Percentiles rank a stretch among this genome's conserved stretches.
Conservation (phyloP, 2,888 invertebrate genomes). For the Hyposoter didymator region DNA sequence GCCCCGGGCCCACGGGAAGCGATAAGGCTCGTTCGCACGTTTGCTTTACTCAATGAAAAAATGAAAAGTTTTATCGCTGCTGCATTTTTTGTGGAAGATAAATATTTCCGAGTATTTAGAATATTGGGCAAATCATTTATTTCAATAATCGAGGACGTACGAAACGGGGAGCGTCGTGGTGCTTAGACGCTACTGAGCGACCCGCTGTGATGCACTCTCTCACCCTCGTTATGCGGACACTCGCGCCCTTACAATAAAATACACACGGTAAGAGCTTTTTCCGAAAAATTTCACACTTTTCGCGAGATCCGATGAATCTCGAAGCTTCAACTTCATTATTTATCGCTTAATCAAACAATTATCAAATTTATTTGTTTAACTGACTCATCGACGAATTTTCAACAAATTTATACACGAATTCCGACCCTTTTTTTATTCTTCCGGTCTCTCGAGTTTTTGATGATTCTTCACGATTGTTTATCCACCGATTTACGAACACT, state of each 20-base stretch:
- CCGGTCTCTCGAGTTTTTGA: not conserved
- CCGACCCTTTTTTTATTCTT: not conserved
- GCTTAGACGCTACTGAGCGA: constrained; percentile 40
- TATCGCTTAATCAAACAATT: not conserved
- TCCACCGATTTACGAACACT: not conserved
- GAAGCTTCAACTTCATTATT: not conserved
- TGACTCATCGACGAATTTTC: not conserved
- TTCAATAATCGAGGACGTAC: not conserved
- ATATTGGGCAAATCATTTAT: not conserved
- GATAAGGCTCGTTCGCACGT: constrained; percentile 63
- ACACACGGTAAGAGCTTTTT: not conserved
- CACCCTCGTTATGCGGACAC: constrained; percentile 45
- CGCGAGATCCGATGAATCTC: not conserved
- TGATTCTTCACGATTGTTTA: not conserved
- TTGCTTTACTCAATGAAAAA: constrained; percentile 13
- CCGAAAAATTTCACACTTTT: constrained; percentile 19
- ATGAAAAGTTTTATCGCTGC: not conserved
- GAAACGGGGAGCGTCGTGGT: not conserved
- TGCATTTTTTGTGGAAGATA: not conserved
- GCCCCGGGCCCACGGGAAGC: constrained; percentile 59
- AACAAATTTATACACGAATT: not conserved
- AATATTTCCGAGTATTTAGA: not conserved
- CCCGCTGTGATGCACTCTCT: constrained; percentile 35
- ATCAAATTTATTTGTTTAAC: not conserved
- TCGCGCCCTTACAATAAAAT: constrained; percentile 39